Evolutionary conservation across 2,113 vertebrate species (phyloP).

Genomic region (Apodemus speciosus): DNA sequence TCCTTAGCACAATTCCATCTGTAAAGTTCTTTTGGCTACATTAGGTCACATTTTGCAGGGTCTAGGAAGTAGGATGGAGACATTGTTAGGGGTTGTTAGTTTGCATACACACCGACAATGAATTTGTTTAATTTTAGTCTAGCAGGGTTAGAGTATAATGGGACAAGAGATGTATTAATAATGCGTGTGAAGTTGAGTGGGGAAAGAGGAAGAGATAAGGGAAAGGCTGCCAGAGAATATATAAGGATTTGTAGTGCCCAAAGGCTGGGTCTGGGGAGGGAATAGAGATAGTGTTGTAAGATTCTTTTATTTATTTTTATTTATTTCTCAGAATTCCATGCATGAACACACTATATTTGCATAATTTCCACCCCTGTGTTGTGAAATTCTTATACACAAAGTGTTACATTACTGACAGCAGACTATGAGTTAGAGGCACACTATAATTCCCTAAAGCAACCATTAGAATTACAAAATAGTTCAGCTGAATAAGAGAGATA

Average conservation of each 20-base stretch:
- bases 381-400: neutral
- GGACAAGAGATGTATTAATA: constrained; percentile 10
- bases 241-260: neutral
- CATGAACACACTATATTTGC: neutral
- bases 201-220: neutral
- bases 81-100: neutral
- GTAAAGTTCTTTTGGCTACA: neutral
- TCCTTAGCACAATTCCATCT: constrained; percentile 11
- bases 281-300: neutral
- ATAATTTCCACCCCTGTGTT: neutral
- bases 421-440: constrained; percentile 32
- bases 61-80: neutral
- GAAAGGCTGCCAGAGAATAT: neutral
- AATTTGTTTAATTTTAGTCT: constrained; percentile 13
- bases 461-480: constrained; percentile 42
- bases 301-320: neutral
- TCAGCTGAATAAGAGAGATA: constrained; percentile 14
- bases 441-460: constrained; percentile 41
- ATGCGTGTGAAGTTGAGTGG: neutral
- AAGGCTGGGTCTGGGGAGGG: neutral
- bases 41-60: constrained; percentile 34
- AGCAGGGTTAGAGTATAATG: neutral
- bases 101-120: neutral
- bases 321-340: neutral
- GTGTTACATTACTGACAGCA: constrained; percentile 33